A percentile compares a stretch with the other conserved stretches of the same genome.
Evolutionary conservation across 2,888 invertebrate genomes (phyloP).

Genomic region (Agriopis leucophaearia): DNA sequence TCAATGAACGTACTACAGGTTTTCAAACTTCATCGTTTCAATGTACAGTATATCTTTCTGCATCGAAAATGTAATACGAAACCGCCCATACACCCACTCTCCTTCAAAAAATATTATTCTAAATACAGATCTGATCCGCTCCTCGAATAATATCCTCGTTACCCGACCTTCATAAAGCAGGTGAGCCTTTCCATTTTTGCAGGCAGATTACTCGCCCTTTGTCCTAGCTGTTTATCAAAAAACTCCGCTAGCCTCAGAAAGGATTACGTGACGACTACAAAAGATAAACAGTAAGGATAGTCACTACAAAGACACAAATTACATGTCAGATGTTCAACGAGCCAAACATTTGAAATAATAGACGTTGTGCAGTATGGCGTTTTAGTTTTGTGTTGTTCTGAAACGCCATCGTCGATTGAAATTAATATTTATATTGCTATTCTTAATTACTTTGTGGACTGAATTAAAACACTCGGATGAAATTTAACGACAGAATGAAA

Average conservation of each 20-base stretch:
- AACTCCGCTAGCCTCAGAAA: slow-evolving; percentile 26
- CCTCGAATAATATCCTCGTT: slow-evolving; percentile 13
- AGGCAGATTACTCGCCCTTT: slow-evolving; percentile 26
- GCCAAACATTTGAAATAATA: too few species aligned
- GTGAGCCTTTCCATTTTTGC: slow-evolving; percentile 19
- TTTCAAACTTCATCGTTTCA: background rate
- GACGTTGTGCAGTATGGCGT: too few species aligned
- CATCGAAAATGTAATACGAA: background rate
- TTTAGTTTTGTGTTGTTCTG: too few species aligned
- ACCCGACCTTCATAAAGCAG: slow-evolving; percentile 21
- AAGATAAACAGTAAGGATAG: slow-evolving; percentile 3
- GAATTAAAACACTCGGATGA: too few species aligned
- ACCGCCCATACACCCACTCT: background rate
- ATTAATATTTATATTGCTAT: too few species aligned
- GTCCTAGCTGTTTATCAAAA: slow-evolving; percentile 35
- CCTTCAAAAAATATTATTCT: background rate
- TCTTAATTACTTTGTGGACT: too few species aligned
- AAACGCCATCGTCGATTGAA: too few species aligned
- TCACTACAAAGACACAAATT: too few species aligned
- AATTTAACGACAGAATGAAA: too few species aligned
- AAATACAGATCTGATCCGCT: slow-evolving; percentile 4
- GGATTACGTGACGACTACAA: slow-evolving; percentile 18
- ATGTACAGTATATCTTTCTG: background rate
- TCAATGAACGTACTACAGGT: too few species aligned
- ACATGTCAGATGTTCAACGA: too few species aligned